Base-by-base conservation (phyloP, 2,888 invertebrate genomes). In the Napeogenes inachia region DNA sequence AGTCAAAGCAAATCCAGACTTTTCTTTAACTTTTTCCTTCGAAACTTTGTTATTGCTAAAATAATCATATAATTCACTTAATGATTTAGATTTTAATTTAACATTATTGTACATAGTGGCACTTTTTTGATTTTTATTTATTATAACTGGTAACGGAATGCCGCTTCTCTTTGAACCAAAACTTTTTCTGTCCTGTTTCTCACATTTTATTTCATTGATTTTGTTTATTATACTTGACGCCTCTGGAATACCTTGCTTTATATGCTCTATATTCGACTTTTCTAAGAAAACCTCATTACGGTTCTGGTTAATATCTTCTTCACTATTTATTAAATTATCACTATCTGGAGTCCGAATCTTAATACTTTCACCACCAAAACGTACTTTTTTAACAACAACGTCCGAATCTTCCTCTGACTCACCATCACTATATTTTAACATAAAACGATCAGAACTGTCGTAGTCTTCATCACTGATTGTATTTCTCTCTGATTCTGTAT, bases 271-370 rank as follows among this genome's bases (percentile, higher is more conserved):
- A 42, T 56, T 65, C 54, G 66, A 46, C 60, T 68, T 71, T n/a
- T 68, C 68, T 58, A 65, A 32, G 60, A 63, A 45, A 33, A 60
- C 62, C 30, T 54, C 47, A n/a, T 63, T 55, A 10, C 35, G 59
- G 46, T 74, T 80, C 32, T 79, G 74, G 61, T 77, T 78, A 55
- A 81, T 81, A 64, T 92, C 91, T 47, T 91, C 91, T 75, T 92
- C 92, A 72, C 92, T 92, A 12, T 91, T 90, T 56, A 92, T 89
- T 38, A 93, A 87, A 60, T 93, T 94, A 75, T 96, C 96, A 79
- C 95, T 96, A 71, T 96, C 96, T 0, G 96, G 96, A 13, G 96
- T 96, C 67, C 96, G 89, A 82, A 96, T 92, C 88, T 96, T 96
- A 4, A 96, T 94, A 68, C 95, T 92, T 84, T 96, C 96, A n/a